Percentiles rank a stretch among this genome's conserved stretches.
Conservation (phyloP, 1,140 invertebrate genomes). For the Leguminivora glycinivorella region DNA sequence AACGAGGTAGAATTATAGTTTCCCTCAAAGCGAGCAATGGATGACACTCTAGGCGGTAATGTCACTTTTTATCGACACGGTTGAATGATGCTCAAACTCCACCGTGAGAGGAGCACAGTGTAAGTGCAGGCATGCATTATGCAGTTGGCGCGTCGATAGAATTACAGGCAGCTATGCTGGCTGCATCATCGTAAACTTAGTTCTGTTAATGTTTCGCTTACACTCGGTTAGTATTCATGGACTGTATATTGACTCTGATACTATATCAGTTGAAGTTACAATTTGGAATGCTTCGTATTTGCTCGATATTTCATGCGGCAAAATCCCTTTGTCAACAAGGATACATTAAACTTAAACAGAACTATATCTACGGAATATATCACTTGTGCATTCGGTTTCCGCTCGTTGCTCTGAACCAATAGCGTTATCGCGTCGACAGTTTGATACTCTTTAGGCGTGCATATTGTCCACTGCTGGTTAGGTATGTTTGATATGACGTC, state of each 20-base stretch:
- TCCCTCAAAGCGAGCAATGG: background rate
- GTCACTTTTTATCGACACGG: background rate
- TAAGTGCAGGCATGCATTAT: conserved; percentile 68
- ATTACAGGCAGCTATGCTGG: conserved; percentile 48
- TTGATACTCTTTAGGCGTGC: too few species aligned
- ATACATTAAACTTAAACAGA: conserved; percentile 2
- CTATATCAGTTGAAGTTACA: background rate
- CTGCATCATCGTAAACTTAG: conserved; percentile 59
- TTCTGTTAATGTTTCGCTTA: conserved; percentile 52
- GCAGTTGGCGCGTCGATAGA: conserved; percentile 57
- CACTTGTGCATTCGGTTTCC: conserved; percentile 31
- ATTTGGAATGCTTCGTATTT: background rate
- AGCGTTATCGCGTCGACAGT: background rate
- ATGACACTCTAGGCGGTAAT: too few species aligned
- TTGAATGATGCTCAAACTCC: conserved; percentile 28
- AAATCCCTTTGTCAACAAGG: conserved; percentile 12
- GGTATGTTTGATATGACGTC: background rate
- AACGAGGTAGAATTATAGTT: background rate
- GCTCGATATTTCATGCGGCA: conserved; percentile 2
- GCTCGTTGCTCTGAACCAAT: conserved; percentile 25
- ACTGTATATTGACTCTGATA: background rate
- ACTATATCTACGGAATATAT: conserved; percentile 30
- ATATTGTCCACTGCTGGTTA: background rate
- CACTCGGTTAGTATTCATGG: conserved; percentile 34
- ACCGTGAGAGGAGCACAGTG: conserved; percentile 43